Evolutionary conservation across 1,140 invertebrate species (phyloP).

Genomic region (Diploscapter pachys): DNA sequence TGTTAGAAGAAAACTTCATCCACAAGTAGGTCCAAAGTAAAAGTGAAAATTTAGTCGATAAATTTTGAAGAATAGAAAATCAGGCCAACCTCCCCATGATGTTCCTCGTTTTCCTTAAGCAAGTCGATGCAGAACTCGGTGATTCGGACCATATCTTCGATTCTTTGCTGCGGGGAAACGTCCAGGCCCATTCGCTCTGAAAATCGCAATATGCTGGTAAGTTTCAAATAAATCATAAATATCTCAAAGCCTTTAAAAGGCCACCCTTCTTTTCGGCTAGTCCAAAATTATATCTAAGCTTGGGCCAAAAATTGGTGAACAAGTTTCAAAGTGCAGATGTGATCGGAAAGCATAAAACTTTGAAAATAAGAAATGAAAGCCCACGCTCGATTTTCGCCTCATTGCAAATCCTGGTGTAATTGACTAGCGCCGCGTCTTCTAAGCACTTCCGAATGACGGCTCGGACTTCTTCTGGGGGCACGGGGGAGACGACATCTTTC

Average conservation of each 20-base stretch:
- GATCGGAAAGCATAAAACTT: no score
- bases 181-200: constrained; percentile 56
- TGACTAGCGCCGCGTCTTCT: constrained; percentile 93
- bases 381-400: constrained; percentile 95
- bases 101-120: constrained; percentile 97
- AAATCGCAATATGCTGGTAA: constrained; percentile 9
- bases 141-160: constrained; percentile 93
- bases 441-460: constrained; percentile 86
- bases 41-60: background rate
- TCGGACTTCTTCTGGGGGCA: constrained; percentile 90
- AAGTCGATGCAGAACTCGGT: constrained; percentile 96
- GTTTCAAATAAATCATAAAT: background rate
- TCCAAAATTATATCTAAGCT: no score
- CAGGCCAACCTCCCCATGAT: constrained; percentile 90
- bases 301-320: no score
- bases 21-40: constrained; percentile 8
- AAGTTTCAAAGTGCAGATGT: no score
- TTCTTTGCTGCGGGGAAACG: constrained; percentile 57
- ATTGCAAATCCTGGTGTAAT: constrained; percentile 90
- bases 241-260: background rate
- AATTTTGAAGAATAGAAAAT: background rate
- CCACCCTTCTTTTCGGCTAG: no score
- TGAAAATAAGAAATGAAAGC: background rate
- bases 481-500: constrained; percentile 98
- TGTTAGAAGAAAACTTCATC: constrained; percentile 1